These are phyloP conservation scores for Oreochromis aureus DNA, from an alignment of 2,113 vertebrate species.

Conservation along the genomic window DNA sequence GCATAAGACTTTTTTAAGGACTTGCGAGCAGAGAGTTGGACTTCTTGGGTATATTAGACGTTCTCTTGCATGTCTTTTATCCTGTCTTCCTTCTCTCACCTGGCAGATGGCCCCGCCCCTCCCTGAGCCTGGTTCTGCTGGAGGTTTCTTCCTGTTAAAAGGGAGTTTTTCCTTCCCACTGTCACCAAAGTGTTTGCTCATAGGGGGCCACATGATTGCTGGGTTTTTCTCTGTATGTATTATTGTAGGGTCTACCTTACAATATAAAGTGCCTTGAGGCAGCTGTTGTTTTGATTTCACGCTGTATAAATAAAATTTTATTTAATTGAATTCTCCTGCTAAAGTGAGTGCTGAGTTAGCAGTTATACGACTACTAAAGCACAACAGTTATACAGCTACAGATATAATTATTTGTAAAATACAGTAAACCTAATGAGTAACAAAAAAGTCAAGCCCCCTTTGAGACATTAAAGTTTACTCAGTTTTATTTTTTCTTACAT, in stretches of 20 bases:
- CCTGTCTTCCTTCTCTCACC: background rate
- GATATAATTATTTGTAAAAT: background rate
- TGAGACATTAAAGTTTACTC: background rate
- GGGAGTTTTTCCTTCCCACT: too few species aligned
- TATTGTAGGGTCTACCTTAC: background rate
- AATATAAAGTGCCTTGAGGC: accelerated
- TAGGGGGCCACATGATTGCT: accelerated
- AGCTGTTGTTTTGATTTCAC: background rate
- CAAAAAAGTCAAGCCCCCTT: background rate
- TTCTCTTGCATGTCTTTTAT: background rate
- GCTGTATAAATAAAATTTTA: background rate
- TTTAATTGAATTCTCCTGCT: background rate
- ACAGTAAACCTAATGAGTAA: background rate
- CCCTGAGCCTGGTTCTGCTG: background rate
- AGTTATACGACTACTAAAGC: background rate
- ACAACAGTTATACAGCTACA: background rate
- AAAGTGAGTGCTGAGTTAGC: background rate
- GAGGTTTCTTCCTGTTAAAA: too few species aligned
- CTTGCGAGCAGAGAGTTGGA: background rate
- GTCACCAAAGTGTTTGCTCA: background rate
- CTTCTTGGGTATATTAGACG: background rate
- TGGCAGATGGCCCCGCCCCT: accelerated
- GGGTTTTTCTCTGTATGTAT: background rate
- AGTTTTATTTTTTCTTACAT: background rate
- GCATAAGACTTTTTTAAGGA: background rate